Base-by-base conservation (phyloP, 2,113 vertebrate species). In the Felis chaus region DNA sequence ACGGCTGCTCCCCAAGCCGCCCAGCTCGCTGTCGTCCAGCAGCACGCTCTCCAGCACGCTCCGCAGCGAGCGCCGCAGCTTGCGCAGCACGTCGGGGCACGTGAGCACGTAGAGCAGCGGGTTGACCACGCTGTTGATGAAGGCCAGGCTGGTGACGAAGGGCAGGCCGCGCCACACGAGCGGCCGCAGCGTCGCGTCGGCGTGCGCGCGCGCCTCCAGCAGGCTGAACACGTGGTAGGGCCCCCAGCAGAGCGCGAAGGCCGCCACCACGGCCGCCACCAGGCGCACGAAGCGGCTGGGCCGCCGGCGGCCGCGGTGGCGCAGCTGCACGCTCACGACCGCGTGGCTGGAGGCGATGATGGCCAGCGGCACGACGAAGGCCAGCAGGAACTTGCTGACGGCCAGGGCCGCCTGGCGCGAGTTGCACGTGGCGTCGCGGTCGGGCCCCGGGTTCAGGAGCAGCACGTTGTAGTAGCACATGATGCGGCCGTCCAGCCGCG, bases 381-480 rank as follows among this genome's bases (percentile, higher is more conserved):
- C 97, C 41, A 99, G 33, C 41, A 99, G 29, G 83, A 99, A 98
- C 92, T 99, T 99, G 92, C 99, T 98, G 80, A 99, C 86, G 0
- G 99, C 98, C 27, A 99, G 99, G 4, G 97, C 97, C 12, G 25
- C 45, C 93, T 99, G 98, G 61, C 99, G 98, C 19, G 97, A 81
- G 50, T 97, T 76, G 48, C 98, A 98, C 16, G 98, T 81, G 74
- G 95, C 11, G 2, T 25, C 0, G 2, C 19, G 69, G 68, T 98
- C 89, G 0, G 73, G 29, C n/a, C 82, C 55, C 1, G 61, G 95
- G 29, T 13, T 5, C 95, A 96, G 91, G 11, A 95, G 98, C 94
- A 99, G 91, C 80, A 99, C 97, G 36, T 99, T 89, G 94, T 99
- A 99, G 97, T 99, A 99, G 97, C 99, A 99, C 74, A 99, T 95